phyloP scores from a whole-genome alignment of 2,888 invertebrate species.

The Tenodera sinensis region DNA sequence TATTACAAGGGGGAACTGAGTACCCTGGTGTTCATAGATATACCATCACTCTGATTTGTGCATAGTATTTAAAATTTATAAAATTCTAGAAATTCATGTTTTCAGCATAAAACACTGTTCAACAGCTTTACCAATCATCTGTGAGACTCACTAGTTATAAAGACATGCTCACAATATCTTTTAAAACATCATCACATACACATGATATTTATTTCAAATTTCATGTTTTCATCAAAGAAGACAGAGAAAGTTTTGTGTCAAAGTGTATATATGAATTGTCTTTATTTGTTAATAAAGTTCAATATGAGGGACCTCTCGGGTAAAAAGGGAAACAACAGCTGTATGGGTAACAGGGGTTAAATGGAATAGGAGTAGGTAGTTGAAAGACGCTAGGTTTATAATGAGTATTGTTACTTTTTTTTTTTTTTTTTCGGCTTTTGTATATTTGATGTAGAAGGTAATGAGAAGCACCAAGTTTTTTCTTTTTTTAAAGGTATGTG shows the following conservation, averaged over 20 bases:
- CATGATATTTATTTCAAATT: neutral
- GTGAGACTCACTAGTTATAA: neutral
- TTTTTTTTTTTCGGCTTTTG: neutral
- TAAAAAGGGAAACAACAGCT: neutral
- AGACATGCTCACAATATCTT: neutral
- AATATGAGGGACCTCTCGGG: neutral
- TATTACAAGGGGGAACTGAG: neutral
- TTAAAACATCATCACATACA: neutral
- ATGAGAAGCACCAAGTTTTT: neutral
- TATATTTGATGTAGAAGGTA: neutral
- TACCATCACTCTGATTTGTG: neutral
- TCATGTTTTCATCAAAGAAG: neutral
- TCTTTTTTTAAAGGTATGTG: neutral
- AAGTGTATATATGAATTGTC: neutral
- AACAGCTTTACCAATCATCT: neutral
- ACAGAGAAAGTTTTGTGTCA: neutral
- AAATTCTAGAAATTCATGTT: neutral
- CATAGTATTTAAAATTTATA: neutral
- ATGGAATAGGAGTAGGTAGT: neutral
- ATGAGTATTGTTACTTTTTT: neutral
- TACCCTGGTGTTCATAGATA: neutral
- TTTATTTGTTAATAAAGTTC: neutral
- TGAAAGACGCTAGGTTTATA: constrained; percentile 10
- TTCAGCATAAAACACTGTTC: neutral
- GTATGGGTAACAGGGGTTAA: neutral